phyloP scores from a whole-genome alignment of 1,140 invertebrate species.

The Neelides sp. region DNA sequence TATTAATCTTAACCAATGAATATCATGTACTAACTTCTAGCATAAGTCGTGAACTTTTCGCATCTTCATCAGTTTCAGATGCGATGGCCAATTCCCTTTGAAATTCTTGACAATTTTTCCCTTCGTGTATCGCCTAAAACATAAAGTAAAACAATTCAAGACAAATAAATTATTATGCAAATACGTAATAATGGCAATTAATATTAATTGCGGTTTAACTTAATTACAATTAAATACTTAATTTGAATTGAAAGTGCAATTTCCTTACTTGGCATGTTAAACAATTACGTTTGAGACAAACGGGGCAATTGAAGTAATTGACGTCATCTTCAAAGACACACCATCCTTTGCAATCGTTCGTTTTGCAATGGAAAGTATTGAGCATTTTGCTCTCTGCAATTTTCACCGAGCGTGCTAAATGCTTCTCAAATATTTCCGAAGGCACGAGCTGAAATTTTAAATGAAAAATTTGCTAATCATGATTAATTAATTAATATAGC shows the following conservation, averaged over 20 bases:
- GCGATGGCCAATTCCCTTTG: conserved; percentile 51
- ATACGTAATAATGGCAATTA: neutral
- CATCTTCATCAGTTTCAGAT: conserved; percentile 39
- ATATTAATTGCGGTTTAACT: neutral
- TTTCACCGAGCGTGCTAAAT: conserved; percentile 66
- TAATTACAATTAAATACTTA: neutral
- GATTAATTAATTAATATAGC: conserved; percentile 6
- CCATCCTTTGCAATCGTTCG: conserved; percentile 76
- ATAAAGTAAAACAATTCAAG: neutral
- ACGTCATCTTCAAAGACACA: conserved; percentile 80
- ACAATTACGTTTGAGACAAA: conserved; percentile 70
- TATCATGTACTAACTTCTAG: conserved; percentile 37
- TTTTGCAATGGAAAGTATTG: conserved; percentile 84
- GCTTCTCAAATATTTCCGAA: conserved; percentile 57
- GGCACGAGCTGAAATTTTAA: conserved; percentile 47
- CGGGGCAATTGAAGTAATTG: conserved; percentile 70
- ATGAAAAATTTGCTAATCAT: neutral
- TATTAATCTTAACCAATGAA: neutral
- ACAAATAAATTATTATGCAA: neutral
- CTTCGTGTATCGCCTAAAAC: conserved; percentile 64
- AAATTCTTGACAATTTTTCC: conserved; percentile 71
- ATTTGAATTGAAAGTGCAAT: neutral
- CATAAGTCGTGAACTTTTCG: conserved; percentile 42
- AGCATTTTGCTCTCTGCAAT: conserved; percentile 66
- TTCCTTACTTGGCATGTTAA: conserved; percentile 66